Evolutionary conservation across 1,140 invertebrate species (phyloP), one percentile per base, ranked within the genome.

Genomic region (Anadara kagoshimensis): DNA sequence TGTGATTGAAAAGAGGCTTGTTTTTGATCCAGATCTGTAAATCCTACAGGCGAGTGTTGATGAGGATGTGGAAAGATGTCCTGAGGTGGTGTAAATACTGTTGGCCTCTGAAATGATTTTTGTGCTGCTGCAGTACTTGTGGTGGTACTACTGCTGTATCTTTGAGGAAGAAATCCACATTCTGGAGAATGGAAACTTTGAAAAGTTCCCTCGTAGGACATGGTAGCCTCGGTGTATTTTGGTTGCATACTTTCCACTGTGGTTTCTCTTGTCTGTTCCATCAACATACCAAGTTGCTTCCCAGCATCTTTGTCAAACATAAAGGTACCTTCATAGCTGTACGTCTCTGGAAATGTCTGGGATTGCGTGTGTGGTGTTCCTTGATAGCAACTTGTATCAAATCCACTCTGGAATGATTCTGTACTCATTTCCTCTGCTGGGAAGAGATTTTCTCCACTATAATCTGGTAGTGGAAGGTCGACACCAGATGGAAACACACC

Each of bases 271-370:
- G 64, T 73, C 58, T 41, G 73, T 59, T 69, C 77, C 57, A 56
- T 59, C 69, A 74, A 78, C 43, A 73, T 49, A 10, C 72, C 79
- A 14, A 73, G 66, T 57, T 79, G 76, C 69, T 81, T 83, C 8
- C 65, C 68, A 10, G 68, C 47, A 44, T 83, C 79, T 63, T 80
- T 83, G 53, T 83, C 81, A n/a, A 78, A 59, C 44, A 78, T 73
- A 45, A 78, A 79, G 2, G 74, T 74, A 29, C 82, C 83, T 70
- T 86, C 85, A 49, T 85, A 86, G 57, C 77, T 75, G 69, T 75
- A 78, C 7, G 81, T 51, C 62, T 80, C 78, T 4, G 76, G 77
- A 58, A 74, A 82, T 22, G 44, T 68, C 29, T 73, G 69, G 14
- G 67, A 20, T n/a, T 71, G 67, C 29, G 24, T 66, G 24, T 49